Conservation (phyloP, 2,113 vertebrate species). For the Eulacestoma nigropectus region DNA sequence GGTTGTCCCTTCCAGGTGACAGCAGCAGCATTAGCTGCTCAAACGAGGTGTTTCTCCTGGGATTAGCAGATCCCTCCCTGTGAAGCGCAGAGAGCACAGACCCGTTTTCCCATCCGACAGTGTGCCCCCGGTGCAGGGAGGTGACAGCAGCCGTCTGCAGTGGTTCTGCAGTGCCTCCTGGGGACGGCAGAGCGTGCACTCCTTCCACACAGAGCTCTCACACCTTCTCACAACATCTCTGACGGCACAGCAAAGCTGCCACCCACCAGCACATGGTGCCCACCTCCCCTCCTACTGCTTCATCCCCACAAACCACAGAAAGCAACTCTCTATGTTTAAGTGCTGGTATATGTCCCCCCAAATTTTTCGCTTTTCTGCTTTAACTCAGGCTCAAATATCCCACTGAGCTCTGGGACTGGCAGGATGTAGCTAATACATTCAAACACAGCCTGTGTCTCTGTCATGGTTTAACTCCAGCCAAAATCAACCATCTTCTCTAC, state of each 20-base stretch:
- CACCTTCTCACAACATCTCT: background rate
- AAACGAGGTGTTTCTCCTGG: rapidly evolving
- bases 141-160: background rate
- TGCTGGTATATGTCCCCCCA: background rate
- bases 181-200: background rate
- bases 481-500: background rate
- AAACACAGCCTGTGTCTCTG: background rate
- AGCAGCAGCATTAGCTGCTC: background rate
- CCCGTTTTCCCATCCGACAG: rapidly evolving
- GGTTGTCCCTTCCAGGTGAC: background rate
- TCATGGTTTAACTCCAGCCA: background rate
- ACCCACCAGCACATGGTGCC: background rate
- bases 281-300: background rate
- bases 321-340: background rate
- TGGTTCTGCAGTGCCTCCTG: background rate
- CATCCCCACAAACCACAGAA: background rate
- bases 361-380: background rate
- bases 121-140: rapidly evolving
- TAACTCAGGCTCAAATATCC: background rate
- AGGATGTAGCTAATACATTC: background rate
- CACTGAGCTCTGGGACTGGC: background rate
- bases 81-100: background rate
- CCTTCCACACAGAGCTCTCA: background rate
- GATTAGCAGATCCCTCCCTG: background rate
- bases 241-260: background rate